A percentile compares a stretch with the other conserved stretches of the same genome.
These are phyloP conservation scores for Lepus europaeus DNA, from an alignment of 2,113 vertebrate genomes.

Conservation along the genomic window DNA sequence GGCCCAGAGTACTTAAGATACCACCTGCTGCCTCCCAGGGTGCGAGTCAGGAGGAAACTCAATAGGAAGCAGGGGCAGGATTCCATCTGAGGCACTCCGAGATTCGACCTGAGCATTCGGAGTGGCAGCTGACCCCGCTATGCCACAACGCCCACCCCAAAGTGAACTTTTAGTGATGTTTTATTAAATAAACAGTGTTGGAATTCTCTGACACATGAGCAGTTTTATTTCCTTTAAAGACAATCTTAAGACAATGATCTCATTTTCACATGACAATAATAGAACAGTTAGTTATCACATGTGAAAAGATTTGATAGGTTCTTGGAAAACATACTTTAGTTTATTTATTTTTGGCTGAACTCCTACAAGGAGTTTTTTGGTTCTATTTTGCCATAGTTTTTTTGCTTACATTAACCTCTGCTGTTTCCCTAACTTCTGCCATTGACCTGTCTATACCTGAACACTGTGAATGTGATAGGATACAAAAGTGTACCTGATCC, in stretches of 20 bases:
- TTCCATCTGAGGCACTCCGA: too few relatives aligned
- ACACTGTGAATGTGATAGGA: not conserved
- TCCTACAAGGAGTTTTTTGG: not conserved
- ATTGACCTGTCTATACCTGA: not conserved
- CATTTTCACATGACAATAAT: not conserved
- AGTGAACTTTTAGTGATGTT: conserved; percentile 62
- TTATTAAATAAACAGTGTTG: conserved; percentile 33
- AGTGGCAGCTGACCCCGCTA: too few relatives aligned
- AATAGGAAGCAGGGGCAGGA: too few relatives aligned
- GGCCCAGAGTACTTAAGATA: too few relatives aligned
- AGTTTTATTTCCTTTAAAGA: not conserved
- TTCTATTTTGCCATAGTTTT: not conserved
- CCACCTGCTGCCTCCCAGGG: too few relatives aligned
- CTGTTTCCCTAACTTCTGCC: not conserved
- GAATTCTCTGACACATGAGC: not conserved
- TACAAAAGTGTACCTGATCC: too few relatives aligned
- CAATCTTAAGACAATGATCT: not conserved
- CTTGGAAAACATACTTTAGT: not conserved
- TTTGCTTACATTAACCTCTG: not conserved
- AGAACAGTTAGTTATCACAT: not conserved
- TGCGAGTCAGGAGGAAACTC: too few relatives aligned
- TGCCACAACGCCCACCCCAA: not conserved
- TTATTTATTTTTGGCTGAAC: conserved; percentile 6
- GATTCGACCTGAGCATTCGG: too few relatives aligned
- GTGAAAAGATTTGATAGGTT: not conserved